Percentiles rank a stretch among this genome's conserved stretches.
phyloP scores from a whole-genome alignment of 2,113 vertebrate genomes.

The Campylomormyrus tamandua region DNA sequence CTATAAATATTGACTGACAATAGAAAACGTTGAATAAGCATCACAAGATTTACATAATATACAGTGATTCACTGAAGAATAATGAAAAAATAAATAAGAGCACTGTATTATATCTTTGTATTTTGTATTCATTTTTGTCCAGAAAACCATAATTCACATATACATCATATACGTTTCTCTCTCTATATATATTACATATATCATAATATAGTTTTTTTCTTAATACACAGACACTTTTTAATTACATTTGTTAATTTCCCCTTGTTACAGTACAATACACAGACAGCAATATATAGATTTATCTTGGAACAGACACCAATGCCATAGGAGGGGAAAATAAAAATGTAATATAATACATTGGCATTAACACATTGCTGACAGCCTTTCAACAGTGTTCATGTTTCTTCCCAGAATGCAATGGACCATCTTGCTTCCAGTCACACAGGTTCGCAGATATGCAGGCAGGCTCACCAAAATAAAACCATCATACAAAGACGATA shows the following conservation, averaged over 20 bases:
- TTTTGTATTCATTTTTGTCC: slow-evolving; percentile 33
- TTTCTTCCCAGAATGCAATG: slow-evolving; percentile 25
- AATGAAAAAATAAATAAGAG: slow-evolving; percentile 39
- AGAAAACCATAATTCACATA: slow-evolving; percentile 40
- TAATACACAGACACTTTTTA: slow-evolving; percentile 9
- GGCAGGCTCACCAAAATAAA: background rate
- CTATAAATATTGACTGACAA: slow-evolving; percentile 27
- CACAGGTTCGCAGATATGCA: background rate
- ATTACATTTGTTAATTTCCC: slow-evolving; percentile 31
- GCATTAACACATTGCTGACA: slow-evolving; percentile 40
- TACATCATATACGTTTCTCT: slow-evolving; percentile 45
- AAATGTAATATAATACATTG: slow-evolving; percentile 42
- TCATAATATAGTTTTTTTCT: slow-evolving; percentile 32
- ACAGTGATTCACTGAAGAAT: slow-evolving; percentile 39
- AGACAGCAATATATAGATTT: slow-evolving; percentile 46
- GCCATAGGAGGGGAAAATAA: slow-evolving; percentile 39
- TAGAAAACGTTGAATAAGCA: slow-evolving; percentile 40
- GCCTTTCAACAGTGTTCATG: slow-evolving; percentile 30
- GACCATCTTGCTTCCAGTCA: background rate
- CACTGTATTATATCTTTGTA: slow-evolving; percentile 33
- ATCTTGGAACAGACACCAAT: slow-evolving; percentile 48
- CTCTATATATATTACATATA: slow-evolving; percentile 45
- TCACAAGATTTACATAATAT: slow-evolving; percentile 45
- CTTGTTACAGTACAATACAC: slow-evolving; percentile 44
- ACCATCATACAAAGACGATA: background rate